phyloP scores from a whole-genome alignment of 2,113 vertebrate genomes.

The Hipposideros armiger region DNA sequence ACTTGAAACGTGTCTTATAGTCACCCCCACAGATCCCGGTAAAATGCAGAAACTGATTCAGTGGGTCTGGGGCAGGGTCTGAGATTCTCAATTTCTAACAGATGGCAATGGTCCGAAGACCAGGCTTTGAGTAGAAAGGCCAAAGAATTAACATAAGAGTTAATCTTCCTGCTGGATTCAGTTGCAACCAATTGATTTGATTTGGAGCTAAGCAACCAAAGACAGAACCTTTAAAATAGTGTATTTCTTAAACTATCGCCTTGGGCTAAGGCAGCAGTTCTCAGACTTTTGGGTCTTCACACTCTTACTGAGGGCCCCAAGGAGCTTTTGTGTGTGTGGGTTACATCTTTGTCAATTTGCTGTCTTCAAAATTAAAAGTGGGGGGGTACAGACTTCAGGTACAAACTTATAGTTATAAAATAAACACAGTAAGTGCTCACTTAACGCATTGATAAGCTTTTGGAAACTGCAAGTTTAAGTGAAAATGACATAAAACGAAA shows the following conservation, averaged over 20 bases:
- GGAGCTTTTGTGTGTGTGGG: neutral
- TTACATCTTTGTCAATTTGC: neutral
- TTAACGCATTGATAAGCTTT: neutral
- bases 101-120: neutral
- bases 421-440: neutral
- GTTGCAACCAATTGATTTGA: neutral
- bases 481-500: neutral
- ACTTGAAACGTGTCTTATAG: neutral
- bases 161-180: neutral
- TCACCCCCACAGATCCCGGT: neutral
- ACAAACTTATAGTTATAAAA: neutral
- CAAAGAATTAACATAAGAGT: neutral
- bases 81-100: neutral
- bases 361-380: neutral
- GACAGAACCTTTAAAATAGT: neutral
- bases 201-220: neutral
- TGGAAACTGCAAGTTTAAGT: neutral
- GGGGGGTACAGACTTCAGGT: neutral
- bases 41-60: neutral
- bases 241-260: neutral
- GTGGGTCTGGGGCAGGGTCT: neutral
- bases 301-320: neutral
- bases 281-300: neutral
- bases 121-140: neutral
- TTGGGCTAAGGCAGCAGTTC: neutral